Percentiles rank a stretch among this genome's conserved stretches.
phyloP scores from a whole-genome alignment of 2,797 vertebrate genomes.

The Tachyglossus aculeatus region DNA sequence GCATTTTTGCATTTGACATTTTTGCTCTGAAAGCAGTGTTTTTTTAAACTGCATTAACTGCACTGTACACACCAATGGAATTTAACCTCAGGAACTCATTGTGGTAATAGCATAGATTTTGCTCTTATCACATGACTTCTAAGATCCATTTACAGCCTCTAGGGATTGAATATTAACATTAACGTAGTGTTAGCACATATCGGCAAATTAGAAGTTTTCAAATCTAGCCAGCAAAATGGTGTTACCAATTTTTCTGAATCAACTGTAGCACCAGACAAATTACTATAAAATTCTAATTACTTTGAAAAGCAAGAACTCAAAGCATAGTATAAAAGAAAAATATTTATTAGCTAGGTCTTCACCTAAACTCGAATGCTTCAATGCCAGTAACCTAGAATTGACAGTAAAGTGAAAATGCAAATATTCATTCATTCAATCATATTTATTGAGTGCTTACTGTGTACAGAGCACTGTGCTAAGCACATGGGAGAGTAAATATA shows the following conservation, averaged over 20 bases:
- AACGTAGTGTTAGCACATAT: constrained; percentile 25
- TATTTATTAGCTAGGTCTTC: too few species aligned
- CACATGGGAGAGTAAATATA: too few species aligned
- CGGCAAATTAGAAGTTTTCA: not conserved
- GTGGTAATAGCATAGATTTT: constrained; percentile 26
- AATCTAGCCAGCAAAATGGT: not conserved
- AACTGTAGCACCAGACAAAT: not conserved
- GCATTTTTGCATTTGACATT: too few species aligned
- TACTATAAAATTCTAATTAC: not conserved
- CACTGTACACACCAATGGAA: not conserved
- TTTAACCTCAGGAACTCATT: constrained; percentile 28
- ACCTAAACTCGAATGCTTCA: too few species aligned
- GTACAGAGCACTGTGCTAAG: too few species aligned
- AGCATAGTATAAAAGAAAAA: not conserved
- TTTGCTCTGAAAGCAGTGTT: too few species aligned
- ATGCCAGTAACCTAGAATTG: too few species aligned
- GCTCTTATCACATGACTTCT: constrained; percentile 1
- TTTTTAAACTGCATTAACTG: too few species aligned
- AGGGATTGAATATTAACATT: constrained; percentile 44
- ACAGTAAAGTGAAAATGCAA: too few species aligned
- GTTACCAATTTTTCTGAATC: constrained; percentile 37
- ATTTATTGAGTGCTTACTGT: too few species aligned
- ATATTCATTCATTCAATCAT: too few species aligned
- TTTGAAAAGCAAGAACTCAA: not conserved
- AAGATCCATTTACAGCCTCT: constrained; percentile 35